Evolutionary conservation across 2,888 invertebrate species (phyloP).

Genomic region (Xestia c-nigrum): DNA sequence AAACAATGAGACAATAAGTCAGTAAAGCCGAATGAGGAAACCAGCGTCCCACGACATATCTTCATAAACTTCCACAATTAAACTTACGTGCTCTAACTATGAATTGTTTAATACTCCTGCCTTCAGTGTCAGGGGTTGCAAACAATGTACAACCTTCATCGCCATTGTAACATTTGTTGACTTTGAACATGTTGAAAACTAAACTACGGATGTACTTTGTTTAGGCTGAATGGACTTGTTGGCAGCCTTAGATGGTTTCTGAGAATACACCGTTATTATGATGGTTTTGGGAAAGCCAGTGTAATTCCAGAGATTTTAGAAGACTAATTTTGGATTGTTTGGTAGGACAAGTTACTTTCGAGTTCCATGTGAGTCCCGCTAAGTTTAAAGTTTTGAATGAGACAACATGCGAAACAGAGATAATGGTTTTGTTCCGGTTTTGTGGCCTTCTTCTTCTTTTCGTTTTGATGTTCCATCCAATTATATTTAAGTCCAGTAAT

Average conservation of each 20-base stretch:
- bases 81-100: slow-evolving; percentile 31
- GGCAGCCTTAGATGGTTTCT: background rate
- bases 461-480: background rate
- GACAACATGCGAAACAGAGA: background rate
- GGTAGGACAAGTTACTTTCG: background rate
- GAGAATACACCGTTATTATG: background rate
- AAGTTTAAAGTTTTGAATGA: background rate
- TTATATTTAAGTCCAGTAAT: background rate
- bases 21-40: background rate
- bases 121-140: slow-evolving; percentile 44
- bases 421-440: background rate
- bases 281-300: background rate
- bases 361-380: background rate
- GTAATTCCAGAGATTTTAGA: background rate
- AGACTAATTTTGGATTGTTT: background rate
- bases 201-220: slow-evolving; percentile 46
- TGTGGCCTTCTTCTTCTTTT: background rate
- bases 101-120: slow-evolving; percentile 56
- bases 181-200: slow-evolving; percentile 57
- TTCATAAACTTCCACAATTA: slow-evolving; percentile 40
- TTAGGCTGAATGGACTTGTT: slow-evolving; percentile 32
- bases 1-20: slow-evolving; percentile 9
- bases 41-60: slow-evolving; percentile 6
- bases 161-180: slow-evolving; percentile 54
- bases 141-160: slow-evolving; percentile 55